Conservation (phyloP, 30 jellyfish, hydroid and myxozoan genomes). For the Catostylus mosaicus region DNA sequence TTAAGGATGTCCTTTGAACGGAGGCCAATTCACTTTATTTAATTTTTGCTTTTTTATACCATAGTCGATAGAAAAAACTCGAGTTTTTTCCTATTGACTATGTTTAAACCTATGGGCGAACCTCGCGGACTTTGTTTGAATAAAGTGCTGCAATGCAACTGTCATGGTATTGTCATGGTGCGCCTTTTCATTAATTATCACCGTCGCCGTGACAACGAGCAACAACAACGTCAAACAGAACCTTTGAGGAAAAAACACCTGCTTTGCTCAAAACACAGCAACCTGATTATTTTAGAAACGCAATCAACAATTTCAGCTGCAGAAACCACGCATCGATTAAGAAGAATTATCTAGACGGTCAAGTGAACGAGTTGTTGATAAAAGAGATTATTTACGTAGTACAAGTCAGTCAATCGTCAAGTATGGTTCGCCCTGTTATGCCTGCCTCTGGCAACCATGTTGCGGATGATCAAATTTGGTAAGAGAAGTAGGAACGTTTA, state of each 20-base stretch:
- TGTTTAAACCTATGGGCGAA: too few species aligned
- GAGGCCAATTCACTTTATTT: too few species aligned
- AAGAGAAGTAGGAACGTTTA: neutral
- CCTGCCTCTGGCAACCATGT: constrained; percentile 78
- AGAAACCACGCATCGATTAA: neutral
- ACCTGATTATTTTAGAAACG: neutral
- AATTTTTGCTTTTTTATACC: too few species aligned
- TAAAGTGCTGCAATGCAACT: too few species aligned
- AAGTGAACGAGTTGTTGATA: constrained; percentile 12
- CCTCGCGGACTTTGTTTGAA: too few species aligned
- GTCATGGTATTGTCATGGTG: too few species aligned
- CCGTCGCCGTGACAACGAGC: constrained; percentile 35
- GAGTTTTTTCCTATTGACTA: too few species aligned
- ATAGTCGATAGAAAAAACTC: too few species aligned
- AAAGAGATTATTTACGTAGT: neutral
- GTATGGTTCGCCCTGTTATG: constrained; percentile 74
- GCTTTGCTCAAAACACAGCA: neutral
- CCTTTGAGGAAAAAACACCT: constrained; percentile 25
- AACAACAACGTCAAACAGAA: constrained; percentile 37
- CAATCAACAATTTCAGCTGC: neutral
- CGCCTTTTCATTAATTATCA: too few species aligned
- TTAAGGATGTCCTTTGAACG: too few species aligned
- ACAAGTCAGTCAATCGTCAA: neutral
- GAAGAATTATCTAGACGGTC: neutral
- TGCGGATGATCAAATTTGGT: constrained; percentile 87